These are phyloP conservation scores for Sminthurinus aureus DNA, from an alignment of 2,888 invertebrate genomes.

Conservation along the genomic window DNA sequence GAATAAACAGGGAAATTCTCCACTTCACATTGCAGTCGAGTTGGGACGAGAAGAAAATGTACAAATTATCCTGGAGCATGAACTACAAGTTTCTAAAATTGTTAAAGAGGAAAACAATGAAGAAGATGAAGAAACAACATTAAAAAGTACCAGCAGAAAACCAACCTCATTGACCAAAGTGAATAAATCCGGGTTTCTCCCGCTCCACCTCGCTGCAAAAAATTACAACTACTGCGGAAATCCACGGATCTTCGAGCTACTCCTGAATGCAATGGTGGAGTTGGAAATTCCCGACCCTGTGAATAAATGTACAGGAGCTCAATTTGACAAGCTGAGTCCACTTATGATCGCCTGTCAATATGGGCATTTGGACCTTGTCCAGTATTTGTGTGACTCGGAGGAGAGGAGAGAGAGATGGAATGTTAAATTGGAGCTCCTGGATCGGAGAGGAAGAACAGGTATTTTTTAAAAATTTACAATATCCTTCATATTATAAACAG, in stretches of 20 bases:
- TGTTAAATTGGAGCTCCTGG: conserved; percentile 64
- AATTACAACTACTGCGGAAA: conserved; percentile 62
- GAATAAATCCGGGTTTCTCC: conserved; percentile 62
- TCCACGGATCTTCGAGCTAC: not conserved
- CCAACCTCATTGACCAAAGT: conserved; percentile 61
- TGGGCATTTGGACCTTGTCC: conserved; percentile 64
- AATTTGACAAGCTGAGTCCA: conserved; percentile 64
- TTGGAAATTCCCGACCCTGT: conserved; percentile 62
- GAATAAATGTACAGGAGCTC: conserved; percentile 63
- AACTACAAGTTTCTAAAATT: not conserved
- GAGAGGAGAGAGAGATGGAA: conserved; percentile 62
- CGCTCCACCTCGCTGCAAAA: conserved; percentile 64
- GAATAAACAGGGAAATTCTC: conserved; percentile 63
- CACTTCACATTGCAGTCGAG: conserved; percentile 64
- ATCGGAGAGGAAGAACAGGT: conserved; percentile 65
- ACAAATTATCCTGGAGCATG: conserved; percentile 61
- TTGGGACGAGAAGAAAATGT: conserved; percentile 64
- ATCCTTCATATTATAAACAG: too few species aligned
- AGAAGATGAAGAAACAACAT: not conserved
- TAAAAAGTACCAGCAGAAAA: conserved; percentile 31
- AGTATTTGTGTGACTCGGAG: conserved; percentile 63
- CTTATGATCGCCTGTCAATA: conserved; percentile 65
- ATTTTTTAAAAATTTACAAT: too few species aligned
- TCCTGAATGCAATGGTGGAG: not conserved
- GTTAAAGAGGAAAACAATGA: not conserved